phyloP scores from a whole-genome alignment of 2,888 invertebrate species.

The Eupsilia transversa region DNA sequence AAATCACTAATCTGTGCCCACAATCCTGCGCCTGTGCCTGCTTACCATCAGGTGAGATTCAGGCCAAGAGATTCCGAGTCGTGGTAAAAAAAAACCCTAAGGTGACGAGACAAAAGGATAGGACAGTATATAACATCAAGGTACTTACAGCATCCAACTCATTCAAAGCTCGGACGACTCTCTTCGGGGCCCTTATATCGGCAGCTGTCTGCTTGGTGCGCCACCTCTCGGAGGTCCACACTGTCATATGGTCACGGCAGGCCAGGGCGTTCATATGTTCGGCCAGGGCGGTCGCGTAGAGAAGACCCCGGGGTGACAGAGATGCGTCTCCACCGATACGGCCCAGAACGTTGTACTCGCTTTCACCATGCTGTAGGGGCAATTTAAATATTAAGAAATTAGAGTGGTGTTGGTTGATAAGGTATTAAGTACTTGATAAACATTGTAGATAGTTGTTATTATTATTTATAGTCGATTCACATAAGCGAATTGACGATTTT shows the following conservation, averaged over 20 bases:
- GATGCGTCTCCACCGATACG: conserved; percentile 97
- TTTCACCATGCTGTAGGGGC: conserved; percentile 95
- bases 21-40: too few relatives aligned
- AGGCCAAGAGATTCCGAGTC: too few relatives aligned
- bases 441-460: too few relatives aligned
- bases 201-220: conserved; percentile 97
- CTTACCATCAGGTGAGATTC: too few relatives aligned
- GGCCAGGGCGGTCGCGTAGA: conserved; percentile 94
- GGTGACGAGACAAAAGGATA: neutral
- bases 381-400: conserved; percentile 23
- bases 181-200: conserved; percentile 94
- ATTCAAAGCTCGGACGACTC: conserved; percentile 96
- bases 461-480: too few relatives aligned
- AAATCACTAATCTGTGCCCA: neutral
- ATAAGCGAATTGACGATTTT: too few relatives aligned
- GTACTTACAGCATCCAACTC: conserved; percentile 96
- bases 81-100: too few relatives aligned
- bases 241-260: conserved; percentile 93
- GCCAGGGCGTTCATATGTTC: conserved; percentile 92
- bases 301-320: conserved; percentile 94
- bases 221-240: conserved; percentile 97
- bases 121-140: neutral
- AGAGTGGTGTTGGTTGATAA: too few relatives aligned
- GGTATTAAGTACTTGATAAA: too few relatives aligned
- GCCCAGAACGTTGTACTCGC: conserved; percentile 97